Conservation (phyloP, 2,797 vertebrate genomes). For the Manis javanica region DNA sequence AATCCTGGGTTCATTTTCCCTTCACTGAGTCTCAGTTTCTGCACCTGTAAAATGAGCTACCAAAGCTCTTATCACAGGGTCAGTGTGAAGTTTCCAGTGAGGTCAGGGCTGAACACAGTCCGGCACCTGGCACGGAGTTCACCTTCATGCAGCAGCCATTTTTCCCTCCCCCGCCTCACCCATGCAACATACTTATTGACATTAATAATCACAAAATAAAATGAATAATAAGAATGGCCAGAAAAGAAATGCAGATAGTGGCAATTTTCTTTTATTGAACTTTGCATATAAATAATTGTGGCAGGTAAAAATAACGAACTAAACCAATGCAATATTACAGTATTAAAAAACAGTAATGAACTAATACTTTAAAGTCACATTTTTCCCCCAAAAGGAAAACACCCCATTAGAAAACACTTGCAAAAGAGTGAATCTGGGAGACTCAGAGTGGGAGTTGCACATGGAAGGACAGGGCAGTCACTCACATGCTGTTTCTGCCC, state of each 20-base stretch:
- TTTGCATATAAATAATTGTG: background rate
- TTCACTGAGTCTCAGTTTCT: background rate
- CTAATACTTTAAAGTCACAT: background rate
- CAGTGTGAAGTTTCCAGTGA: background rate
- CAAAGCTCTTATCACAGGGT: background rate
- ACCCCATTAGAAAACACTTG: background rate
- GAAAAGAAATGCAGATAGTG: background rate
- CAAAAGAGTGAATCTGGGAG: background rate
- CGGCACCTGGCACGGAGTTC: too few species aligned
- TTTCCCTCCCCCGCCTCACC: background rate
- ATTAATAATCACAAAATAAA: background rate
- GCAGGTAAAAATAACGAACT: background rate
- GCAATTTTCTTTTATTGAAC: background rate
- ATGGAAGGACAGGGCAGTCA: accelerated
- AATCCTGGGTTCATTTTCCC: background rate
- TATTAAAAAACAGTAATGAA: background rate
- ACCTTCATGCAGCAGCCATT: background rate
- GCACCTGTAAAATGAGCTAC: background rate
- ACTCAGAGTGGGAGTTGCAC: background rate
- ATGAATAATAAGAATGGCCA: background rate
- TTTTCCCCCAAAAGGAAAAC: background rate
- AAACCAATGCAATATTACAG: background rate
- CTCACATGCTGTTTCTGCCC: accelerated
- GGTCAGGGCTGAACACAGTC: background rate
- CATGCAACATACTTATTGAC: background rate